Conservation (phyloP, 1,140 invertebrate genomes). For the Nasonia vitripennis region DNA sequence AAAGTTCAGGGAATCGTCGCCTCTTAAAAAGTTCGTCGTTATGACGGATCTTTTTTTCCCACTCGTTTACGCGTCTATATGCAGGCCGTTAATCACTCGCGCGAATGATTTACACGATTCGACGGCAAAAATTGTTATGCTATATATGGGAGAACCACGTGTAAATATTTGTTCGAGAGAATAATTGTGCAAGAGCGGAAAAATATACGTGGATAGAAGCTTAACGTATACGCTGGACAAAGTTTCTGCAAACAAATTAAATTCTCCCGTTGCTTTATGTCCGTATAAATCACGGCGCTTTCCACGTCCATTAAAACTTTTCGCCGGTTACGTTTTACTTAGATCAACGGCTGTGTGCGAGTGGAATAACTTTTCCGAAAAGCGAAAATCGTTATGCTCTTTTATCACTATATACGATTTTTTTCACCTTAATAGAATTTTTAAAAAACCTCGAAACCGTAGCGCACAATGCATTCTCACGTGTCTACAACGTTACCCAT, state of each 20-base stretch:
- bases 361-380: no score
- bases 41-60: no score
- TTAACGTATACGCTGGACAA: no score
- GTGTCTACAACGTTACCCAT: not conserved
- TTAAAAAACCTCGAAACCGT: no score
- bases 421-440: no score
- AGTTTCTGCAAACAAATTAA: constrained; percentile 16
- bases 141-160: not conserved
- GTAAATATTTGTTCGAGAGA: not conserved
- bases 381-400: not conserved
- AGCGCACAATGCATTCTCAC: constrained; percentile 14
- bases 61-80: no score
- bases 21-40: no score
- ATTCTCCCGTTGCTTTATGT: constrained; percentile 21
- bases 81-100: not conserved
- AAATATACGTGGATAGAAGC: no score
- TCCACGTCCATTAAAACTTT: not conserved
- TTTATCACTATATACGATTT: no score
- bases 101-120: not conserved
- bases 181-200: not conserved
- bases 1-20: not conserved
- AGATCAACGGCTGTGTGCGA: not conserved
- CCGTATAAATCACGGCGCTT: constrained; percentile 15
- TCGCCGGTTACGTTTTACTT: not conserved
- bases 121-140: not conserved